Base-by-base conservation (phyloP, 1,140 invertebrate species). In the Brachionus plicatilis region DNA sequence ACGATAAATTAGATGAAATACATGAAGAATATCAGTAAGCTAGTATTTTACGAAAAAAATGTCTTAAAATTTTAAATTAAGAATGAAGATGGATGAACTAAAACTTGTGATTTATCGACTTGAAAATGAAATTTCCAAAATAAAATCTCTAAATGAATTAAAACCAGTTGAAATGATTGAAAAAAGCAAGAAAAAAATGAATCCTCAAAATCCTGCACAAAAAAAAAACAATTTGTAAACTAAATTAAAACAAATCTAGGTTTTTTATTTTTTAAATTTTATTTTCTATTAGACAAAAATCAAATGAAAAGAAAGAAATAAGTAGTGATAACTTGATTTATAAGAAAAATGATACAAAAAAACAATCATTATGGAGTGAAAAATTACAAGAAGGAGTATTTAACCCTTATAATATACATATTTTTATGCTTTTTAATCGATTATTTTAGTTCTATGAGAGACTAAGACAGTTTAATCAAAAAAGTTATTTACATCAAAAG, bases 1-100 rank as follows among this genome's bases (percentile, higher is more conserved):
- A 33, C n/a, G 20, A 76, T 6, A 76, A 76, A 24, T 12, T 76
- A 4, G 20, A 50, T n/a, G 72, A 76, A 76, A 76, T 76, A 9
- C 72, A 76, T 37, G 72, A 76, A 50, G 45, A 76, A 12, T 76
- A 76, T 47, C 72, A 76, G 72, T 76, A 17, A 43, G 33, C 7
- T 45, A 50, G 47, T 27, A 76, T 50, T 20, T 47, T 24, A 1
- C 6, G 0, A 1, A 6, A 37, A 6, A 17, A 20, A 17, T 47
- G 20, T 24, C 7, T 47, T 50, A 47, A 29, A 17, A 43, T 24
- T 29, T 14, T 29, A 76, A 14, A n/a, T 47, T 47, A 72, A 47
- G 72, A 50, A 27, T 76, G 43, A 76, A 76, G 50, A 47, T 76
- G 11, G 72, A 76, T 50, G 72, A 50, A 50, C 50, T 76, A 50